Evolutionary conservation across 2,113 vertebrate species (phyloP), one percentile per base, ranked within the genome.

Genomic region (Semicossyphus pulcher): DNA sequence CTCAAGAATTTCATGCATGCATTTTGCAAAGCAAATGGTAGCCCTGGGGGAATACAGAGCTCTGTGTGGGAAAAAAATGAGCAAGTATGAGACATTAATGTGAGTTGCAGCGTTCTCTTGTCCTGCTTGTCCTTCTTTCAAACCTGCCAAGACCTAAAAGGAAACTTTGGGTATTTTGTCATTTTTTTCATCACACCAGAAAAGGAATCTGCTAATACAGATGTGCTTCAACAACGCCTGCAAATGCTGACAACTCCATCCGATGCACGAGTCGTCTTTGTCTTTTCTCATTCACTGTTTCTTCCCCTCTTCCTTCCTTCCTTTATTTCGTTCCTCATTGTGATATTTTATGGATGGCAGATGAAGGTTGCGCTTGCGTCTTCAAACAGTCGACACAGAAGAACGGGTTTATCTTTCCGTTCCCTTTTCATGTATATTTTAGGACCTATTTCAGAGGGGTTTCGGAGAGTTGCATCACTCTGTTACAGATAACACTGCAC

Each of bases 401-500:
- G 72, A 83, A 70, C 14, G 58, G 63, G 74, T 82, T 71, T 63
- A 81, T 87, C 77, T 76, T 81, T 82, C 78, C 25, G n/a, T 69
- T 86, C 23, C 34, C 79, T 83, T 83, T 86, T 91, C 86, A 90
- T 89, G 85, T 92, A 91, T 92, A 92, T 92, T 92, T 92, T 63
- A 90, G 81, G 89, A 89, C 82, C 28, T 67, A 64, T 91, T 91
- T 92, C 87, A 86, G 77, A 89, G 60, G 78, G 68, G 78, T 91
- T 93, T 91, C 88, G 16, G 39, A 34, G 70, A 18, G 86, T 94
- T 94, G 53, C 81, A 82, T 92, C 81, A 67, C 75, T 26, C 85
- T 37, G 69, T 82, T 74, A 73, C 44, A 72, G 83, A 87, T 86
- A 88, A 79, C 77, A 75, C 67, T 32, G 49, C 23, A 18, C 36